Base-by-base conservation (phyloP, 2,888 invertebrate genomes). In the Pachydiplax longipennis region DNA sequence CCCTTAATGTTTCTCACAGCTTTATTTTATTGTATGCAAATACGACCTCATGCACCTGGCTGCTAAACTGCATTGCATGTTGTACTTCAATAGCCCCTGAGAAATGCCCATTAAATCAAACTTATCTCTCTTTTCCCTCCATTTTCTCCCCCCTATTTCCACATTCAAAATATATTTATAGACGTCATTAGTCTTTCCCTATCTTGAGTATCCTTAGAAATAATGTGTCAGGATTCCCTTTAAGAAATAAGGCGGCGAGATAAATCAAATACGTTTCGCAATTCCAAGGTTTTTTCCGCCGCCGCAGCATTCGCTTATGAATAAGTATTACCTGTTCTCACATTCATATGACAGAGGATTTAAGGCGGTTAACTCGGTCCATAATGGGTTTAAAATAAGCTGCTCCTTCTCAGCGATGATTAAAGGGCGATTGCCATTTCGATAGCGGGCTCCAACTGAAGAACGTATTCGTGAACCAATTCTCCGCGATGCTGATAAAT, bases 21-120 rank as follows among this genome's bases (percentile, higher is more conserved):
- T 40, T 65, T 87, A 87, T 87, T 87, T 83, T 83, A 83, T 83
- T 83, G 83, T 83, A 65, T 87, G 87, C 61, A 61, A 87, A 87
- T 65, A 87, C 37, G 61, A 61, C 35, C 58, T 18, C 35, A 40
- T 87, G 87, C 65, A 37, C 61, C 8, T 87, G 61, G 83, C 15
- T 83, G 83, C 18, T 83, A 83, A 61, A 58, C n/a, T 61, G 22
- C 61, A 65, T 37, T n/a, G 87, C 87, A 87, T 87, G 87, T 61
- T 87, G 40, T 37, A 87, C 87, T 87, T 61, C 61, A 58, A 35
- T 58, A 37, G 35, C 58, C 35, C 22, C 44, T 31, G 22, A 53
- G 31, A 15, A 53, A 37, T 31, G 87, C 22, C 22, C 87, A 61
- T 87, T 87, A 61, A 65, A 61, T 87, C 87, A 87, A 87, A 87